A percentile compares a stretch with the other conserved stretches of the same genome.
phyloP scores from a whole-genome alignment of 2,797 vertebrate species.

The Salarias fasciatus region DNA sequence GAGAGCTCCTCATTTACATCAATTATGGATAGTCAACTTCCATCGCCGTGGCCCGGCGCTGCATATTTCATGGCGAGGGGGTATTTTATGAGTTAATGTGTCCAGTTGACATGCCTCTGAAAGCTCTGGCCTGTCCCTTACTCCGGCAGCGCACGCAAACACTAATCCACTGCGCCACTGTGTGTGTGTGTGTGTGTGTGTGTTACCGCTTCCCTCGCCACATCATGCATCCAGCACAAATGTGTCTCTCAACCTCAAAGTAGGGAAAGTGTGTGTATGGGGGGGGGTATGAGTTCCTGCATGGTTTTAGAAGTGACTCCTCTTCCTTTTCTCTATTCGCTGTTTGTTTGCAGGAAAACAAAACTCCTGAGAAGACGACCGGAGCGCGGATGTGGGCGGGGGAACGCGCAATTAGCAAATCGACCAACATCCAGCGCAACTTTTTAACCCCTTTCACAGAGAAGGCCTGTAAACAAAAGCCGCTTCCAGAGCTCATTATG shows the following conservation, averaged over 20 bases:
- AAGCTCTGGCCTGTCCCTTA: slow-evolving; percentile 80
- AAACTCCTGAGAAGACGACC: neutral
- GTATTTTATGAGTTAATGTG: slow-evolving; percentile 86
- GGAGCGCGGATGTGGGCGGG: no score
- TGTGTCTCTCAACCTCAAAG: slow-evolving; percentile 28
- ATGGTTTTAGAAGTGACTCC: slow-evolving; percentile 5
- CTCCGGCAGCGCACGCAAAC: slow-evolving; percentile 69
- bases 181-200: slow-evolving; percentile 27
- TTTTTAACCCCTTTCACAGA: slow-evolving; percentile 37
- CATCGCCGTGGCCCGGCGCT: slow-evolving; percentile 75
- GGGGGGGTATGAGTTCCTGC: neutral
- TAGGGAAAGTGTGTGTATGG: neutral
- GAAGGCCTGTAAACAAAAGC: slow-evolving; percentile 59
- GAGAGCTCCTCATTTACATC: slow-evolving; percentile 86
- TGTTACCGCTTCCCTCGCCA: slow-evolving; percentile 43
- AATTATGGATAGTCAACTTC: slow-evolving; percentile 86
- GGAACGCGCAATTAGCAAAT: slow-evolving; percentile 1
- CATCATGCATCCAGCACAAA: slow-evolving; percentile 51
- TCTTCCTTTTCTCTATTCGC: neutral
- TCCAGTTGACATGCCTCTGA: slow-evolving; percentile 83
- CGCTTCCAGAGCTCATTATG: slow-evolving; percentile 63
- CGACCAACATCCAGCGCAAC: slow-evolving; percentile 13
- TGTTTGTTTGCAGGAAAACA: slow-evolving; percentile 3
- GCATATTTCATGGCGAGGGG: slow-evolving; percentile 83
- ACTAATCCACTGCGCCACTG: slow-evolving; percentile 27